Conservation (phyloP, 2,888 invertebrate genomes). For the Himalopsyche kuldschensis region DNA sequence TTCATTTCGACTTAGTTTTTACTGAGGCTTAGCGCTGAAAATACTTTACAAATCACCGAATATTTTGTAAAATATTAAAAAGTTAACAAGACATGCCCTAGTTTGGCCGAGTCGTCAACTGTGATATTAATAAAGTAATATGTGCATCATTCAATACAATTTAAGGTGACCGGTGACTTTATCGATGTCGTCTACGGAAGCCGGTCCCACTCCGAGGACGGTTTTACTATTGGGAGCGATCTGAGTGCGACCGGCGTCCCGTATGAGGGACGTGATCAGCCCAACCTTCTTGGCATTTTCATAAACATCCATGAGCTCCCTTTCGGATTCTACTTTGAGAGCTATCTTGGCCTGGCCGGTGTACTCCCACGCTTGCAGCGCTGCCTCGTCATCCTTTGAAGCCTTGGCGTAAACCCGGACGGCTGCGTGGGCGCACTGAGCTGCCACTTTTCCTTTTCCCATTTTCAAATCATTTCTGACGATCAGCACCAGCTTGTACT, state of each 20-base stretch:
- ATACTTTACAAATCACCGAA: too few species aligned
- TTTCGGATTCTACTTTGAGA: conserved; percentile 77
- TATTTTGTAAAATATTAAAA: too few species aligned
- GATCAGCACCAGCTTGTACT: conserved; percentile 82
- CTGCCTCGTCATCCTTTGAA: conserved; percentile 61
- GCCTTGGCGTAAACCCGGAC: conserved; percentile 82
- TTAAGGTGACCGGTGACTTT: conserved; percentile 86
- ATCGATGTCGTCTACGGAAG: conserved; percentile 73
- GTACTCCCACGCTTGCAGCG: conserved; percentile 61
- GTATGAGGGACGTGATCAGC: conserved; percentile 73
- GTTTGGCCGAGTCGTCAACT: background rate
- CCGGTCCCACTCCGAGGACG: conserved; percentile 92
- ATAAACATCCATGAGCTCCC: conserved; percentile 69
- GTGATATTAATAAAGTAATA: background rate
- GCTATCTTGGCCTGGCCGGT: conserved; percentile 88
- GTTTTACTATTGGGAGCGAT: conserved; percentile 86
- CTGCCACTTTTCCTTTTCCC: conserved; percentile 93
- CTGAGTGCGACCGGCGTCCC: conserved; percentile 93
- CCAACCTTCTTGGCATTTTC: conserved; percentile 70
- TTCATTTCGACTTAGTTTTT: too few species aligned
- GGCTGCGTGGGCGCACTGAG: conserved; percentile 94
- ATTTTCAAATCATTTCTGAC: conserved; percentile 89
- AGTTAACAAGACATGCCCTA: too few species aligned
- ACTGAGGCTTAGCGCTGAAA: too few species aligned
- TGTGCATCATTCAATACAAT: conserved; percentile 50